Conservation (phyloP, 1,140 invertebrate species). For the Caerostris darwini region DNA sequence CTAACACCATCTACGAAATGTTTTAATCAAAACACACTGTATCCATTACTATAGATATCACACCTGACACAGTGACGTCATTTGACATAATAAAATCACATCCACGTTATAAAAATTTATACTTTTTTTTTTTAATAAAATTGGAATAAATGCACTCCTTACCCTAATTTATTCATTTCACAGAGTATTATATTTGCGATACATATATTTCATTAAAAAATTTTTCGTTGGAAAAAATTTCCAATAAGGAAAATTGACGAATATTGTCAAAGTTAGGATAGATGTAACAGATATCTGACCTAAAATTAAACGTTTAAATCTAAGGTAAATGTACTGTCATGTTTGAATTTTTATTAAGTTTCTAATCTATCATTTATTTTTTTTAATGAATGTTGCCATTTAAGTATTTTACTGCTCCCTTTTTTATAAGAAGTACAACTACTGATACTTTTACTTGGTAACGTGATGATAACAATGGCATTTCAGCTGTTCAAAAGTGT, state of each 20-base stretch:
- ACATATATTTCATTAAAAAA: background rate
- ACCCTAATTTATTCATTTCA: background rate
- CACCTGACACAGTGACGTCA: conserved; percentile 63
- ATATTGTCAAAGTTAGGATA: background rate
- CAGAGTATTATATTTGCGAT: background rate
- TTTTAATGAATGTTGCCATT: background rate
- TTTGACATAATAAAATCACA: conserved; percentile 61
- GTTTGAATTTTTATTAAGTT: background rate
- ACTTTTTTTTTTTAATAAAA: conserved; percentile 1
- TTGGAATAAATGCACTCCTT: background rate
- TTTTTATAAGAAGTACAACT: background rate
- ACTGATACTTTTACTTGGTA: conserved; percentile 44
- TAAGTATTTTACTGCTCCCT: background rate
- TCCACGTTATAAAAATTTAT: conserved; percentile 52
- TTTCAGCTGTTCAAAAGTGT: background rate
- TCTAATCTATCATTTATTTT: background rate
- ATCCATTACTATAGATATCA: conserved; percentile 23
- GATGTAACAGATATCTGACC: conserved; percentile 3
- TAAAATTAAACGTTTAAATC: background rate
- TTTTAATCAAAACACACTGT: conserved; percentile 39
- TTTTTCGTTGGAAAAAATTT: background rate
- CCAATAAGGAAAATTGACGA: background rate
- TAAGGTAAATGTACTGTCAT: background rate
- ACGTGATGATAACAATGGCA: background rate
- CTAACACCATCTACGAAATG: background rate